Base-by-base conservation (phyloP, 2,888 invertebrate genomes). In the Chrysomela aeneicollis region DNA sequence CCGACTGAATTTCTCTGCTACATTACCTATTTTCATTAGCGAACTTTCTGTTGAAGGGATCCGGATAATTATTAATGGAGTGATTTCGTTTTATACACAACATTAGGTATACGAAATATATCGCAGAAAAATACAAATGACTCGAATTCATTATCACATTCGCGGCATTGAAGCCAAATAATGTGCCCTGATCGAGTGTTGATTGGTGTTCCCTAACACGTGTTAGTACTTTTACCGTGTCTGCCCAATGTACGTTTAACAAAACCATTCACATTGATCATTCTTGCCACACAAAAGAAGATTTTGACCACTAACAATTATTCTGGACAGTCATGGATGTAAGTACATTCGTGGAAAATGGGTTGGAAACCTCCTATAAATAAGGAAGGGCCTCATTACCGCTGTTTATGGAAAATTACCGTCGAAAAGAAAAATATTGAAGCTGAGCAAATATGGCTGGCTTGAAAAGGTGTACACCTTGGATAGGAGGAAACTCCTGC, bases 381-480 rank as follows among this genome's bases (percentile, higher is more conserved):
- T 46, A 46, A 32, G 58, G 61, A 61, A 61, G 52, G 59, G 65
- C 67, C 63, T 68, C 63, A 66, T 68, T 66, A 67, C 59, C 26
- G 47, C 35, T 73, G 70, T 73, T 73, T 68, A 69, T 66, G 69
- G 54, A 68, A 70, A 72, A 73, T 73, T 73, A 73, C 46, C 64
- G 54, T 32, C 22, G 59, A 65, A 63, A 61, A 61, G 55, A 64
- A 64, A 66, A 65, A 68, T 68, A 68, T 66, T 60, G 64, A 54
- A 63, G 52, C 52, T 18, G 50, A 52, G 63, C 67, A 72, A 72
- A 67, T 61, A 69, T 54, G 37, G 42, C 49, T 51, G 66, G 65
- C 70, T 59, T 70, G 63, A 72, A 72, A 73, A 73, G 73, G 72
- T 71, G 73, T 65, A 61, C 60, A 53, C 61, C 42, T 57, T 59